Evolutionary conservation across 2,797 vertebrate species (phyloP).

Genomic region (Muscicapa comitata): DNA sequence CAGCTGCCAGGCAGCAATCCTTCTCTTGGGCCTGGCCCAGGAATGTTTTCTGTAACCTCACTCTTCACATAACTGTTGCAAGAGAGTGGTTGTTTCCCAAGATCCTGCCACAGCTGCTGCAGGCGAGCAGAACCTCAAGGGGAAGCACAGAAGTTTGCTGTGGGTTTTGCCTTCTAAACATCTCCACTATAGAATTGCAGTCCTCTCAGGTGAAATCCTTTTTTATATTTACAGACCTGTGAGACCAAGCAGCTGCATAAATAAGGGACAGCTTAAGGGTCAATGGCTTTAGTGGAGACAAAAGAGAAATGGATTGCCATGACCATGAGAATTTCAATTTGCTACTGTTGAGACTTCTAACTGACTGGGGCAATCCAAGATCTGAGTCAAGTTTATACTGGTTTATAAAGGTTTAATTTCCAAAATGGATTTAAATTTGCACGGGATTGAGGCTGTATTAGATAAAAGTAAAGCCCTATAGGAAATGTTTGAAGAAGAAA

Average conservation of each 20-base stretch:
- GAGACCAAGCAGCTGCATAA: not conserved
- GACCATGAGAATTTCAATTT: not conserved
- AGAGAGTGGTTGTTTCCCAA: not conserved
- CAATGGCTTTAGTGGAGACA: not conserved
- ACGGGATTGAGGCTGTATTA: not conserved
- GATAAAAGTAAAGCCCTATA: not conserved
- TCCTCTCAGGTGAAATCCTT: not conserved
- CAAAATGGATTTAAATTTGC: not conserved
- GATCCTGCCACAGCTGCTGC: not conserved
- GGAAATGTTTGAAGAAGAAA: not conserved
- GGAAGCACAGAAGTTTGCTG: not conserved
- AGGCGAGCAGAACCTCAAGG: fast-evolving
- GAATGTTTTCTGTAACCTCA: fast-evolving
- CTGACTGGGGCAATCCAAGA: not conserved
- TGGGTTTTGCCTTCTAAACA: not conserved
- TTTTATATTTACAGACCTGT: not conserved
- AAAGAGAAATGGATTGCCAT: not conserved
- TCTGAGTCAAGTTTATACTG: not conserved
- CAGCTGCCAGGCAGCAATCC: not conserved
- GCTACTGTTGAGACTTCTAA: not conserved
- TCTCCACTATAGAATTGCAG: not conserved
- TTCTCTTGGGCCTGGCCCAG: not conserved
- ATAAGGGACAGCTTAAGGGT: too few species aligned
- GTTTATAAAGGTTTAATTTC: not conserved
- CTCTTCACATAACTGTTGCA: fast-evolving